phyloP scores from a whole-genome alignment of 2,888 invertebrate genomes.

The Bimastos eiseni region DNA sequence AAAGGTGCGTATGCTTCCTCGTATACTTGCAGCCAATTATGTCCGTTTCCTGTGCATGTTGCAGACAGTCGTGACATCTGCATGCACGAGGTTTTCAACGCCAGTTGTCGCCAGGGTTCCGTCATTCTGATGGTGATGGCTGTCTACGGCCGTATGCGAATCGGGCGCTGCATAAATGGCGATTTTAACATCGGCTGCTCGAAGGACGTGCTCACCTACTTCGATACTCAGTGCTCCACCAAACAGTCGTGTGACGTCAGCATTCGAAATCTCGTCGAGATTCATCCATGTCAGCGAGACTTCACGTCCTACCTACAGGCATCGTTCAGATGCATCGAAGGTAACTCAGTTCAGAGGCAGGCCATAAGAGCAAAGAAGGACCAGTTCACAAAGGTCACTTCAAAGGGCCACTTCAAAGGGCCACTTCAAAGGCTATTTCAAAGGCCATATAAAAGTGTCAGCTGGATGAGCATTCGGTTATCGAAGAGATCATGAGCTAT shows the following conservation, averaged over 20 bases:
- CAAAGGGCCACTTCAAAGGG: neutral
- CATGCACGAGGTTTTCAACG: constrained; percentile 34
- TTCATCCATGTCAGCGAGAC: constrained; percentile 37
- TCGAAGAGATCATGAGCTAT: neutral
- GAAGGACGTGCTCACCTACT: constrained; percentile 23
- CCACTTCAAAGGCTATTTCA: neutral
- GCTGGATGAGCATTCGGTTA: neutral
- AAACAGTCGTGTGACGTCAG: constrained; percentile 34
- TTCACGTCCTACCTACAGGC: constrained; percentile 39
- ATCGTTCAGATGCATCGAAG: constrained; percentile 35
- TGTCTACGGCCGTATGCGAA: constrained; percentile 20
- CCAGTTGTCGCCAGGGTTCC: constrained; percentile 29
- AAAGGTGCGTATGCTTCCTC: neutral
- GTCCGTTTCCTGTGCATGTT: neutral
- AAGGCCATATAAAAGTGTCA: neutral
- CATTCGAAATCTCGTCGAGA: constrained; percentile 35
- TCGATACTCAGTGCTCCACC: constrained; percentile 21
- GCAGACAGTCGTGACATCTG: constrained; percentile 29
- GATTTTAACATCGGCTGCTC: constrained; percentile 25
- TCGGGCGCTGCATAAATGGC: constrained; percentile 24
- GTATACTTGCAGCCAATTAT: neutral
- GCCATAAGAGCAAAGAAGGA: neutral
- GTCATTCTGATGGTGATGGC: constrained; percentile 24
- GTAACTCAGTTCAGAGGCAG: neutral
- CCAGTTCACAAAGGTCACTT: neutral